phyloP scores from a whole-genome alignment of 2,113 vertebrate species.

The Vulpes lagopus region DNA sequence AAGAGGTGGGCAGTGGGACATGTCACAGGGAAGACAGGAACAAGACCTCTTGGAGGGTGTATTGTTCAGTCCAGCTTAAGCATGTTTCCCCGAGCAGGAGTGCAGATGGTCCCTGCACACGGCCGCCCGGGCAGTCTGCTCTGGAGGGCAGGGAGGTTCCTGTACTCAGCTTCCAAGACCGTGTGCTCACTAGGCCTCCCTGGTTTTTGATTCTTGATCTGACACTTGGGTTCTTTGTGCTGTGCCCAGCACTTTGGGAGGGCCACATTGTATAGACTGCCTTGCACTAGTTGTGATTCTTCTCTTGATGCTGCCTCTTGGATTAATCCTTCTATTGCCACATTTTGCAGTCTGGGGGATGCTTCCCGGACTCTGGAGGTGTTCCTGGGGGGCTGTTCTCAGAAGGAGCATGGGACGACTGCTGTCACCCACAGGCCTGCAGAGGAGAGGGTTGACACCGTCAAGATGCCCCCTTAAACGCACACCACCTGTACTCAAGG shows the following conservation, averaged over 20 bases:
- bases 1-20: not conserved
- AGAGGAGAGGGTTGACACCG: not conserved
- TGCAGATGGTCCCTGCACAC: not conserved
- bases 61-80: not conserved
- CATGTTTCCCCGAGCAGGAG: rapidly evolving
- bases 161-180: not conserved
- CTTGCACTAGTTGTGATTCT: not conserved
- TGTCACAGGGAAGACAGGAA: not conserved
- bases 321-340: not conserved
- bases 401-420: not conserved
- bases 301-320: not conserved
- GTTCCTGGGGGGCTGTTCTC: not conserved
- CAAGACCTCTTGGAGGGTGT: not conserved
- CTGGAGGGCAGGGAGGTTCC: not conserved
- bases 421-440: not conserved
- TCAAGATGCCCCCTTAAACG: not conserved
- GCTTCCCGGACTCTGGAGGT: not conserved
- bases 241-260: not conserved
- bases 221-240: not conserved
- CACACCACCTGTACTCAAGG: not conserved
- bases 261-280: not conserved
- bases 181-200: not conserved
- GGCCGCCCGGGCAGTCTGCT: not conserved
- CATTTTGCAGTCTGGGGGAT: not conserved
- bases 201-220: not conserved